A percentile compares a stretch with the other conserved stretches of the same genome.
Conservation (phyloP, 2,888 invertebrate genomes). For the Drosophila bunnanda region DNA sequence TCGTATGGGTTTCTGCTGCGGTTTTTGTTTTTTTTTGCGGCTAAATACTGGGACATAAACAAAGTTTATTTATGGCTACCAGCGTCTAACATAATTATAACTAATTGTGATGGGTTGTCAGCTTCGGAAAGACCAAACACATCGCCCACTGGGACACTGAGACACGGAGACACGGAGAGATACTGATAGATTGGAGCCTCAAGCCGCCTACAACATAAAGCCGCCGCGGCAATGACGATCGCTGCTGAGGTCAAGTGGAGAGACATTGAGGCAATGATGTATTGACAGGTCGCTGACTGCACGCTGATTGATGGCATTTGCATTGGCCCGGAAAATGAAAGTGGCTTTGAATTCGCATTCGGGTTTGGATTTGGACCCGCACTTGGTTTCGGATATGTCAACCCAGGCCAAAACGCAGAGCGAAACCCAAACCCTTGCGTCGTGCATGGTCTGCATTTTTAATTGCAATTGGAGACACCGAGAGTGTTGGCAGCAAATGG, state of each 20-base stretch:
- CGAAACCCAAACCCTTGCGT: conserved; percentile 41
- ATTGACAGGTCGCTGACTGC: conserved; percentile 46
- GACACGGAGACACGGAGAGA: background rate
- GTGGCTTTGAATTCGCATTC: conserved; percentile 28
- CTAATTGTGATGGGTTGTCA: conserved; percentile 65
- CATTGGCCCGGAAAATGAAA: conserved; percentile 46
- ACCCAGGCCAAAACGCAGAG: conserved; percentile 15
- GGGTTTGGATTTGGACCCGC: conserved; percentile 13
- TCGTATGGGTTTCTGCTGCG: conserved; percentile 36
- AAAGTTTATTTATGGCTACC: conserved; percentile 47
- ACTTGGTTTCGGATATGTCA: conserved; percentile 25
- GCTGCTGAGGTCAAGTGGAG: conserved; percentile 47
- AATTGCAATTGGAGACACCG: conserved; percentile 44
- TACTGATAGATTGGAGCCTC: conserved; percentile 13
- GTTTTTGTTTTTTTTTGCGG: conserved; percentile 20
- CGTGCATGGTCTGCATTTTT: conserved; percentile 66
- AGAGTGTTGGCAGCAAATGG: conserved; percentile 38
- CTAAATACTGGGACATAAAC: conserved; percentile 19
- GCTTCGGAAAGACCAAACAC: conserved; percentile 44
- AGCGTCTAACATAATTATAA: conserved; percentile 66
- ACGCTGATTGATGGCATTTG: conserved; percentile 48
- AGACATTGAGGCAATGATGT: conserved; percentile 68
- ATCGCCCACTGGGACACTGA: conserved; percentile 33
- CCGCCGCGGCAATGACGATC: conserved; percentile 28
- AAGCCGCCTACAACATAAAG: conserved; percentile 43